These are phyloP conservation scores for Gallinago media DNA, from an alignment of 2,113 vertebrate genomes.

Conservation along the genomic window DNA sequence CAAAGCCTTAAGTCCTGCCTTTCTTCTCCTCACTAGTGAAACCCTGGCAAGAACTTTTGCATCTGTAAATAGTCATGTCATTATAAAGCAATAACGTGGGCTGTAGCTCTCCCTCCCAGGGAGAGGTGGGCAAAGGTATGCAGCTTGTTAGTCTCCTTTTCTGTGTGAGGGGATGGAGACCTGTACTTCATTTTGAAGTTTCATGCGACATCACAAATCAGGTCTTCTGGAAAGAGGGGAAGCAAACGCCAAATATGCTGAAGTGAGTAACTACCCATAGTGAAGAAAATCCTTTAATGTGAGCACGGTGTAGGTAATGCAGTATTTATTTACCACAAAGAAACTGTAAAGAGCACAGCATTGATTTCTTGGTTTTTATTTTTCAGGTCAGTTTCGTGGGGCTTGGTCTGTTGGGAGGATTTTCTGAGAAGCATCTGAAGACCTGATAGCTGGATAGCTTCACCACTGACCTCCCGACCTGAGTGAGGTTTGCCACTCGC, in stretches of 20 bases:
- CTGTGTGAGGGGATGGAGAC: neutral
- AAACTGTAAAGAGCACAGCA: constrained; percentile 43
- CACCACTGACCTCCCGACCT: accelerated
- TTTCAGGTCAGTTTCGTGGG: neutral
- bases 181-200: constrained; percentile 1
- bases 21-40: neutral
- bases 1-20: neutral
- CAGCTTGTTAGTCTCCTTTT: neutral
- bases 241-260: constrained; percentile 12
- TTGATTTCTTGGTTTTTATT: constrained; percentile 46
- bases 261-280: neutral
- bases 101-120: neutral
- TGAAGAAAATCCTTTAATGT: constrained; percentile 49
- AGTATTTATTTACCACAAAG: constrained; percentile 45
- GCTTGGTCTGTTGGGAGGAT: neutral
- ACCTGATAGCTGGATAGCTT: neutral
- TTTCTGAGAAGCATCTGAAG: constrained; percentile 28
- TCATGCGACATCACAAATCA: neutral
- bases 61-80: neutral
- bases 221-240: constrained; percentile 19
- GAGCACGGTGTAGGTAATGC: neutral
- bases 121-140: neutral
- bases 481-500: accelerated
- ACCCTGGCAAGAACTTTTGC: constrained; percentile 10
- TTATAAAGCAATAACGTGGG: neutral